Percentiles rank a stretch among this genome's conserved stretches.
phyloP scores from a whole-genome alignment of 2,113 vertebrate species.

The Phalacrocorax aristotelis region DNA sequence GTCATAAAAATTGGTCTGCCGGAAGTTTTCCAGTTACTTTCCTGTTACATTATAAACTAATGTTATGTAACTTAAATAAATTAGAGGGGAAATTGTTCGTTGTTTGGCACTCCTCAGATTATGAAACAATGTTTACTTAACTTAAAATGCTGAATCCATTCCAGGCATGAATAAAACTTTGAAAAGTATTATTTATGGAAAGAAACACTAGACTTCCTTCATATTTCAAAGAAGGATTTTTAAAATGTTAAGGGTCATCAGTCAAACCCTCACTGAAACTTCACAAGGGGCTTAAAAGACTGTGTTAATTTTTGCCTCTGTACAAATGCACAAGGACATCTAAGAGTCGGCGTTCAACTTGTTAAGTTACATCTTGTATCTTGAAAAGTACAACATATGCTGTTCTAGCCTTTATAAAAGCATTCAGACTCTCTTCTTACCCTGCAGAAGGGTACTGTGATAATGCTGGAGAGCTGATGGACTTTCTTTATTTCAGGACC shows the following conservation, averaged over 20 bases:
- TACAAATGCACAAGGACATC: background rate
- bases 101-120: background rate
- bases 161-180: background rate
- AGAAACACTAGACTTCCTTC: background rate
- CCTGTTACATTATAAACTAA: background rate
- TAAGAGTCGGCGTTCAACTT: background rate
- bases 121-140: background rate
- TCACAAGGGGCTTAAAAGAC: background rate
- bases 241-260: background rate
- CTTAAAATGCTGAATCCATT: background rate
- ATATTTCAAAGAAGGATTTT: background rate
- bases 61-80: background rate
- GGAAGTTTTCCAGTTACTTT: background rate
- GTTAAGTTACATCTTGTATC: background rate
- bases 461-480: background rate
- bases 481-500: background rate
- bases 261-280: background rate
- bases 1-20: background rate
- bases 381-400: background rate
- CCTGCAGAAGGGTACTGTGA: background rate
- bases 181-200: background rate
- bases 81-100: background rate
- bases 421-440: background rate
- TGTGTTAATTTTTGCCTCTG: background rate
- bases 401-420: background rate